Evolutionary conservation across 2,113 vertebrate species (phyloP), one percentile per base, ranked within the genome.

Genomic region (Heterochromis multidens): DNA sequence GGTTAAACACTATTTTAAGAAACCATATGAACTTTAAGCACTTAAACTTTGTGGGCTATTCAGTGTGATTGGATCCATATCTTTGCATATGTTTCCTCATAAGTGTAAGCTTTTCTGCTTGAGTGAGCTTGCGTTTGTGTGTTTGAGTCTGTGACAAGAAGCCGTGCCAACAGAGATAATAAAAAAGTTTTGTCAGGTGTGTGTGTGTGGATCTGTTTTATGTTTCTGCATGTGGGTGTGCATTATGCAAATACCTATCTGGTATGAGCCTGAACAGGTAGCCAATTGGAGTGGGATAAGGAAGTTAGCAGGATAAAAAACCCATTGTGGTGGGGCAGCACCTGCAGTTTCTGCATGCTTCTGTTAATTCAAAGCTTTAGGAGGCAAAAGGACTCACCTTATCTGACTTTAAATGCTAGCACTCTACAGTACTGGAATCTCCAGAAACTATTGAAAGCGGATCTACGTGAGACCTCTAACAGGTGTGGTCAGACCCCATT

Each of bases 301-400:
- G 95, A 95, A 96, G 93, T 94, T 83, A 27, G 49, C 49, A 72
- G 85, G 16, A 92, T 94, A 93, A 94, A 95, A 95, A 80, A 87
- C 61, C 84, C 83, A 93, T 90, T 95, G 92, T 91, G 81, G 90
- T 86, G 81, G 84, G 87, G 82, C 82, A 93, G 85, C 87, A 93
- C 90, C 90, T 85, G 87, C 72, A 85, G 67, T 84, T 70, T 54
- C 57, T 88, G 43, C 65, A 77, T 74, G 52, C 77, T 81, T 91
- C 46, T 87, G 77, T 81, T 90, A n/a, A 88, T 90, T 87, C 43
- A 80, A 86, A 90, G 65, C 46, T 56, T 79, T 89, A n/a, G 17
- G 21, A 81, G 52, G 21, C 62, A 25, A 54, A 79, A 83, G 40
- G 19, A 80, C 49, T 83, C 80, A 70, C n/a, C 27, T 84, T 13